Base-by-base conservation (phyloP, 2,888 invertebrate species). In the Lycocerus yunnanus region DNA sequence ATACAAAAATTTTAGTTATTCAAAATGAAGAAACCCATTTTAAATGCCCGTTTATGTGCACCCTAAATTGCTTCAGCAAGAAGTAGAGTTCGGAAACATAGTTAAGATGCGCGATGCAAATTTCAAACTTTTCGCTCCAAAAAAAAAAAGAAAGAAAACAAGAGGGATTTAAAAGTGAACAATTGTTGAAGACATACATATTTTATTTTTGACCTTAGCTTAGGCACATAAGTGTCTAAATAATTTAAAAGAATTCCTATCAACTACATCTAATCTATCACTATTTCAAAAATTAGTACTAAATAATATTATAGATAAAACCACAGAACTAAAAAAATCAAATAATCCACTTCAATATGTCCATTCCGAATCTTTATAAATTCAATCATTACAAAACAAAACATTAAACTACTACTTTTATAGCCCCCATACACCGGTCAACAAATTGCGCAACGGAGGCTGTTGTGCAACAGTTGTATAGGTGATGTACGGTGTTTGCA, bases 151-250 rank as follows among this genome's bases (percentile, higher is more conserved):
- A 43, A n/a, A 63, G 14, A 63, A 18, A 18, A n/a, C 1, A 4
- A 63, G 11, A 18, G n/a, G 20, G 20, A 65, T 21, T 21, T 10
- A 65, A 65, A 65, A 65, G n/a, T 65, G 24, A 65, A 20, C 24
- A n/a, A 65, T 43, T 43, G 43, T 43, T 43, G 43, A 43, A 43
- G 43, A 43, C 43, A 43, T 24, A 21, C 20, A 65, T 4, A 21
- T 21, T 68, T 68, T 14, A 43, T 43, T 43, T 43, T 43, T 43
- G 43, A 43, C 43, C n/a, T n/a, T 43, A 43, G 43, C 24, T 68
- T 58, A 68, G 68, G 68, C 68, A 68, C 68, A 59, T 59, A 68
- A 68, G 68, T 68, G 68, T 68, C 68, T 58, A 68, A 68, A 58
- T 18, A 9, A 43, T 43, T 43, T 59, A 20, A 68, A 16, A n/a